A percentile compares a stretch with the other conserved stretches of the same genome.
Conservation (phyloP, 2,888 invertebrate genomes). For the Gnatocerus cornutus region DNA sequence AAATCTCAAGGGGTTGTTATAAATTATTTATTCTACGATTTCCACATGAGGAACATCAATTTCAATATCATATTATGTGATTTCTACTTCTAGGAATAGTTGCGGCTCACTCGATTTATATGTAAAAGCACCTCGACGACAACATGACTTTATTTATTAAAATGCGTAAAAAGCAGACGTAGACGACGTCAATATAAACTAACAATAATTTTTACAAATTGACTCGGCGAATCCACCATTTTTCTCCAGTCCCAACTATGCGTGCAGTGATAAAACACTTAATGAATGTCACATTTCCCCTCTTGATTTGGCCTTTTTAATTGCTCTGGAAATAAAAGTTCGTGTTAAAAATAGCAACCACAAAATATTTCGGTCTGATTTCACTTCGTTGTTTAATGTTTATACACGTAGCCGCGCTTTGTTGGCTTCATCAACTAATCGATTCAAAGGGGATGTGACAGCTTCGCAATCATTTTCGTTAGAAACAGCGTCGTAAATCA, state of each 20-base stretch:
- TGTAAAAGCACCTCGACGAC: background rate
- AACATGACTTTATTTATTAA: background rate
- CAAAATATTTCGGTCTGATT: conserved; percentile 33
- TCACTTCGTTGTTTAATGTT: conserved; percentile 16
- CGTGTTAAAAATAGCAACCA: conserved; percentile 8
- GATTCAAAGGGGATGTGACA: conserved; percentile 34
- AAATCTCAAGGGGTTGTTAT: conserved; percentile 23
- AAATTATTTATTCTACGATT: conserved; percentile 18
- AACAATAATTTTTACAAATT: too few species aligned
- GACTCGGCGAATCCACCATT: too few species aligned
- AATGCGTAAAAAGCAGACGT: too few species aligned
- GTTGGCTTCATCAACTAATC: conserved; percentile 38
- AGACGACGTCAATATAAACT: too few species aligned
- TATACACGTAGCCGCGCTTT: conserved; percentile 28
- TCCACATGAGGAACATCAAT: conserved; percentile 9
- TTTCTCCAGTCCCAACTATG: too few species aligned
- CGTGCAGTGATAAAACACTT: conserved; percentile 1
- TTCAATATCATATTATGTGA: conserved; percentile 11
- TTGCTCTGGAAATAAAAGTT: conserved; percentile 26
- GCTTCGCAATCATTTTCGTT: conserved; percentile 29
- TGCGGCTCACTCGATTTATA: background rate
- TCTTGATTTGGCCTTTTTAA: background rate
- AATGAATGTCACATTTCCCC: conserved; percentile 17
- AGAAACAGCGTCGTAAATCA: conserved; percentile 29
- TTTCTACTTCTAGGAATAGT: background rate